These are phyloP conservation scores for Enteromius radiatus DNA, from an alignment of 2,797 vertebrate species.

Conservation along the genomic window DNA sequence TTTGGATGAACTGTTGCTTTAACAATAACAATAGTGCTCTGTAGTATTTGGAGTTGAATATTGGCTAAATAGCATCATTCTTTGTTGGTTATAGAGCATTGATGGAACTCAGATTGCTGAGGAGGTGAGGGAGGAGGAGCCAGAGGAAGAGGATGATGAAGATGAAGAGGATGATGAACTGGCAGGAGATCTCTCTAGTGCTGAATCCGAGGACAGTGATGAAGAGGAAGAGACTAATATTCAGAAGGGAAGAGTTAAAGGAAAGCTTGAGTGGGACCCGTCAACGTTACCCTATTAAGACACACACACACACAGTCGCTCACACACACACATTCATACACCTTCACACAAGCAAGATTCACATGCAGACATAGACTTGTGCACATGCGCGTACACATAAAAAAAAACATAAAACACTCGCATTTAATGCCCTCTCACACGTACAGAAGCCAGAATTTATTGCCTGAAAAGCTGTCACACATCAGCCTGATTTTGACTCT, in stretches of 20 bases:
- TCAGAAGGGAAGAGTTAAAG: constrained; percentile 78
- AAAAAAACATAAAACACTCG: constrained; percentile 30
- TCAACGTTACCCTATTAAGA: constrained; percentile 66
- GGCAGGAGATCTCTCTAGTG: constrained; percentile 85
- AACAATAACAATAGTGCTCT: background rate
- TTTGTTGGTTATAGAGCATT: constrained; percentile 79
- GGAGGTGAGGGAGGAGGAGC: constrained; percentile 62
- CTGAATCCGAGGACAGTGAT: constrained; percentile 89
- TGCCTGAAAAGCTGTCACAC: constrained; percentile 66
- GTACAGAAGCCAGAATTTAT: constrained; percentile 57
- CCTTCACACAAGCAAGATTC: constrained; percentile 13
- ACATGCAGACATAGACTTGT: constrained; percentile 32
- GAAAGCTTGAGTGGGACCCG: constrained; percentile 90
- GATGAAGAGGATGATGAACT: constrained; percentile 72
- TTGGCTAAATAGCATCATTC: background rate
- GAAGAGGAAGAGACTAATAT: constrained; percentile 79
- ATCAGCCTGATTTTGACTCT: constrained; percentile 59
- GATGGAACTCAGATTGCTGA: constrained; percentile 73
- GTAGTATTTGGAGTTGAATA: background rate
- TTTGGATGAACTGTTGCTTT: background rate
- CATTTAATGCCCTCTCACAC: constrained; percentile 60
- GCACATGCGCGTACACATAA: constrained; percentile 41
- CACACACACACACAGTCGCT: background rate
- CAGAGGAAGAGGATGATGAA: constrained; percentile 72
- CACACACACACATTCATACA: constrained; percentile 34